A percentile compares a stretch with the other conserved stretches of the same genome.
Conservation (phyloP, 2,797 vertebrate genomes). For the Hyperoplus lanceolatus region DNA sequence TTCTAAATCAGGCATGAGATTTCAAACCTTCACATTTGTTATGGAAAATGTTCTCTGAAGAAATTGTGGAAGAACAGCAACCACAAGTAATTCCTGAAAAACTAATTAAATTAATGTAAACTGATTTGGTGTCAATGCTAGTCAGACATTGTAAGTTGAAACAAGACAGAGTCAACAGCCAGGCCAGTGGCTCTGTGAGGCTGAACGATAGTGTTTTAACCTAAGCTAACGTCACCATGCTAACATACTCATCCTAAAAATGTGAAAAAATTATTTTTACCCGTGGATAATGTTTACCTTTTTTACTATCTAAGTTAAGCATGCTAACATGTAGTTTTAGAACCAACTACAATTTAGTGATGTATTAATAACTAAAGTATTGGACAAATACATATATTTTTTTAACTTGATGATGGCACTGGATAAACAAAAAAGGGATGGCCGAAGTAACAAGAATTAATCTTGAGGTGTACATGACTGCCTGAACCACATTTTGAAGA, state of each 20-base stretch:
- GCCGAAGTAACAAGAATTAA: background rate
- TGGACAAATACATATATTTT: too few species aligned
- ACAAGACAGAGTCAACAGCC: background rate
- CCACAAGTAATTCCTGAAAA: background rate
- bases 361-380: too few species aligned
- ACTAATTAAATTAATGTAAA: background rate
- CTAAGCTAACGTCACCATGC: background rate
- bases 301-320: background rate
- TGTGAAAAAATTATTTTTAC: background rate
- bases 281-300: background rate
- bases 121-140: background rate
- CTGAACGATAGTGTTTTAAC: background rate
- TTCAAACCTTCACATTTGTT: constrained; percentile 18
- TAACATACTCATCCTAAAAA: background rate
- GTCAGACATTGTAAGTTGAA: background rate
- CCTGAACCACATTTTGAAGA: too few species aligned
- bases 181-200: background rate
- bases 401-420: background rate
- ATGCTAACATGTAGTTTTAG: background rate
- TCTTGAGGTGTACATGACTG: background rate
- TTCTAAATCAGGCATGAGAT: background rate
- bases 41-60: background rate
- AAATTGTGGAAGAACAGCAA: background rate
- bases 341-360: background rate
- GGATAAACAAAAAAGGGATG: background rate